A percentile compares a stretch with the other conserved stretches of the same genome.
Evolutionary conservation across 2,797 vertebrate genomes (phyloP).

Genomic region (Bufotes viridis): DNA sequence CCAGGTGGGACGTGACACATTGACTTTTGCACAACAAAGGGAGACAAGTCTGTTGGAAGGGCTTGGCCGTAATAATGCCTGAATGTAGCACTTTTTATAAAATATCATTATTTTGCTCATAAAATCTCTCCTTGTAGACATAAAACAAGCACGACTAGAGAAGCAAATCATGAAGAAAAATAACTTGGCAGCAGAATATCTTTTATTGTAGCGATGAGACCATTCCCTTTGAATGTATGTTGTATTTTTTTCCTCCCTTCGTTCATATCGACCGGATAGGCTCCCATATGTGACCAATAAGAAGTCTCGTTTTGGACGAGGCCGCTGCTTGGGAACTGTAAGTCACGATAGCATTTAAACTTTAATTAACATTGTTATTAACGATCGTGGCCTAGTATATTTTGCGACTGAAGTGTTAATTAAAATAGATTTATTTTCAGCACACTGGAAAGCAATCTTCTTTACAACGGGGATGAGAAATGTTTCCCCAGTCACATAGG

Average conservation of each 20-base stretch:
- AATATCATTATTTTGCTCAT: slow-evolving; percentile 68
- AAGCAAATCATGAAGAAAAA: slow-evolving; percentile 68
- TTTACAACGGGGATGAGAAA: slow-evolving; percentile 54
- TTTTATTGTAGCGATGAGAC: slow-evolving; percentile 55
- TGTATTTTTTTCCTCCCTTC: slow-evolving; percentile 13
- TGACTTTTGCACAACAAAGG: slow-evolving; percentile 76
- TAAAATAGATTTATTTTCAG: slow-evolving; percentile 62
- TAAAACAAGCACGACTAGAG: slow-evolving; percentile 70
- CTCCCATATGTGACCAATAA: slow-evolving; percentile 11
- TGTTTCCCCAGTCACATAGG: slow-evolving; percentile 40
- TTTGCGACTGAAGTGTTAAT: slow-evolving; percentile 59
- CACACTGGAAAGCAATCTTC: slow-evolving; percentile 48
- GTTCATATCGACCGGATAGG: background rate
- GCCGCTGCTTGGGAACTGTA: slow-evolving; percentile 24
- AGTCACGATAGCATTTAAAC: slow-evolving; percentile 52
- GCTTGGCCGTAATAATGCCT: slow-evolving; percentile 68
- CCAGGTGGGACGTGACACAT: slow-evolving; percentile 75
- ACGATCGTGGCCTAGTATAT: slow-evolving; percentile 48
- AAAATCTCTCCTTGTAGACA: slow-evolving; percentile 69
- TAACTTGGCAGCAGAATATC: slow-evolving; percentile 55
- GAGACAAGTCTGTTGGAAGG: slow-evolving; percentile 73
- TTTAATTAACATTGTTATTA: slow-evolving; percentile 60
- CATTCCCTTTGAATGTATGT: slow-evolving; percentile 41
- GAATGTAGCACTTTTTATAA: slow-evolving; percentile 72
- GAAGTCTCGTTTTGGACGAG: slow-evolving; percentile 9